Base-by-base conservation (phyloP, 2,797 vertebrate genomes). In the Cynopterus sphinx region DNA sequence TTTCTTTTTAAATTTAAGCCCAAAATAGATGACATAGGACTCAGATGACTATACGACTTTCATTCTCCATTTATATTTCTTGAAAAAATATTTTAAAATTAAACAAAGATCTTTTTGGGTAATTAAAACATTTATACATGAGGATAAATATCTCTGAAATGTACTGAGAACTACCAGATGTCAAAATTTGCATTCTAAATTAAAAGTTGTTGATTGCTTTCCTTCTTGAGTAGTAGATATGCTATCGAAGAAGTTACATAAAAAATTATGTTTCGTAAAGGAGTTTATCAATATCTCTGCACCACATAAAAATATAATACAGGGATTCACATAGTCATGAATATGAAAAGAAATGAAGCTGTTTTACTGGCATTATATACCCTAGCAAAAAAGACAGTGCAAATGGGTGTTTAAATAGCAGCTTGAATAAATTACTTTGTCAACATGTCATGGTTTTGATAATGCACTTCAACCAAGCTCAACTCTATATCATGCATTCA, bases 191-290 rank as follows among this genome's bases (percentile, higher is more conserved):
- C 39, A 19, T 55, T 86, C 21, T 59, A 89, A 89, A 57, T 82
- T 91, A 88, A 49, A 53, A 86, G 28, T 39, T 87, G 0, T 61
- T 19, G 6, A 65, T 65, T 87, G 5, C 11, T 86, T 87, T 84
- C 31, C 55, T 59, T 87, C 26, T 49, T 81, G 24, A 90, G 63
- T 57, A 95, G 57, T 36, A 90, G 39, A 4, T 41, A 81, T 46
- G 33, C n/a, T 63, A 59, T 46, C 61, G 39, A 81, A 71, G n/a
- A 86, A 75, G 12, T 43, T 33, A 81, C 9, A 79, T 75, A 81
- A 39, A 73, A 78, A 93, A 86, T 61, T 93, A 68, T 63, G 31
- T 92, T 83, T 95, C 24, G 5, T 68, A 79, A 77, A 67, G 65
- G 53, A 63, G 24, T 63, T 87, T 85, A 73, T 87, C 51, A 68